Base-by-base conservation (phyloP, 2,888 invertebrate genomes). In the Drosophila borealis region DNA sequence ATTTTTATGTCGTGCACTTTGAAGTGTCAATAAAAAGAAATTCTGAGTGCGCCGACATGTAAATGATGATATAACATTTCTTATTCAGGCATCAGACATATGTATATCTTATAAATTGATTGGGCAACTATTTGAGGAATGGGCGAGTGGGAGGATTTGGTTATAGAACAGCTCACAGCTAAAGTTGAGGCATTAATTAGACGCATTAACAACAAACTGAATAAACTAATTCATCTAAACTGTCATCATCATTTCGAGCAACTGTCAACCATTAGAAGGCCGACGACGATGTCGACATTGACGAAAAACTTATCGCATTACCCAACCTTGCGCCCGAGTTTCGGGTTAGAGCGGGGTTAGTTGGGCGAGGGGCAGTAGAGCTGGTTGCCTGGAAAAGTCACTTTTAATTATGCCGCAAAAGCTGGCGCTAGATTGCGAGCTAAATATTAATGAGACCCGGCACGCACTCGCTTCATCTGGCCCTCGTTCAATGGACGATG, bases 201-300 rank as follows among this genome's bases (percentile, higher is more conserved):
- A 51, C 66, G 73, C 83, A 88, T 88, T 85, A 85, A 74, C 78
- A 62, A 60, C 49, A 72, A 34, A 64, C 83, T 78, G 73, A 70
- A 68, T 78, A 88, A 85, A 85, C 85, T 89, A 85, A 85, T 85
- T 88, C 84, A 85, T 85, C 84, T 85, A 80, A 88, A 88, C 89
- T 85, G 85, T 85, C 85, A 85, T 82, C 85, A 85, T 88, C 89
- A 88, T 88, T 85, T 89, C 88, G 73, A 76, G 86, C 89, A 85
- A 88, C 88, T 85, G 84, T 88, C 84, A 88, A 80, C 53, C 85
- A 84, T 84, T 83, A 87, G 87, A 72, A 57, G 50, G 54, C 55
- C 61, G 50, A 62, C 57, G 45, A 70, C 51, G 57, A 50, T 50
- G 57, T 62, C 74, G 76, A 79, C 84, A 70, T 74, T 81, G 84